Percentiles rank a stretch among this genome's conserved stretches.
These are phyloP conservation scores for Lithodes maja DNA, from an alignment of 2,888 invertebrate genomes.

Conservation along the genomic window DNA sequence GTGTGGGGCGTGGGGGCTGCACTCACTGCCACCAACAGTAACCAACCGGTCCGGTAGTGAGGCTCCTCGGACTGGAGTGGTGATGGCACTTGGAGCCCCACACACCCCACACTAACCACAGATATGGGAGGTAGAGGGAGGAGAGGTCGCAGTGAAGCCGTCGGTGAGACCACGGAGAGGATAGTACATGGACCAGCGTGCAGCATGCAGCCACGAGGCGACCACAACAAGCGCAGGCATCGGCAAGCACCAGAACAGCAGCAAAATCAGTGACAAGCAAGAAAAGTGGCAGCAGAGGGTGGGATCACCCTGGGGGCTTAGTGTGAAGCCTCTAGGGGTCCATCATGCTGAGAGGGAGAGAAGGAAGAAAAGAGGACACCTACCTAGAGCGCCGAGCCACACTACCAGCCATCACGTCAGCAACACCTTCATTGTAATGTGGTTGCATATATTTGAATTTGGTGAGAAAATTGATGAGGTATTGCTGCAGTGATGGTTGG, in stretches of 20 bases:
- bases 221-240: slow-evolving; percentile 47
- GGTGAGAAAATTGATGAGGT: background rate
- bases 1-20: background rate
- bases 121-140: slow-evolving; percentile 15
- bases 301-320: background rate
- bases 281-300: slow-evolving; percentile 27
- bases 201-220: slow-evolving; percentile 45
- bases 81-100: background rate
- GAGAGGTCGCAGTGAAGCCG: slow-evolving; percentile 22
- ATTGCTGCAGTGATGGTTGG: slow-evolving; percentile 31
- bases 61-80: background rate
- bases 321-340: background rate
- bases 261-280: slow-evolving; percentile 54
- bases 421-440: background rate
- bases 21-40: background rate
- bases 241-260: slow-evolving; percentile 51
- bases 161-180: slow-evolving; percentile 41
- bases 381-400: slow-evolving; percentile 53
- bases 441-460: background rate
- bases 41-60: background rate
- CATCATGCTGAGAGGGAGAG: slow-evolving; percentile 53
- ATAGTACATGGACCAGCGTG: slow-evolving; percentile 62
- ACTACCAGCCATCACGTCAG: slow-evolving; percentile 56
- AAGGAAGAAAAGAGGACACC: slow-evolving; percentile 59
- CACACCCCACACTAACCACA: slow-evolving; percentile 3